Conservation (phyloP, 2,797 vertebrate species). For the Lepilemur septentrionalis region DNA sequence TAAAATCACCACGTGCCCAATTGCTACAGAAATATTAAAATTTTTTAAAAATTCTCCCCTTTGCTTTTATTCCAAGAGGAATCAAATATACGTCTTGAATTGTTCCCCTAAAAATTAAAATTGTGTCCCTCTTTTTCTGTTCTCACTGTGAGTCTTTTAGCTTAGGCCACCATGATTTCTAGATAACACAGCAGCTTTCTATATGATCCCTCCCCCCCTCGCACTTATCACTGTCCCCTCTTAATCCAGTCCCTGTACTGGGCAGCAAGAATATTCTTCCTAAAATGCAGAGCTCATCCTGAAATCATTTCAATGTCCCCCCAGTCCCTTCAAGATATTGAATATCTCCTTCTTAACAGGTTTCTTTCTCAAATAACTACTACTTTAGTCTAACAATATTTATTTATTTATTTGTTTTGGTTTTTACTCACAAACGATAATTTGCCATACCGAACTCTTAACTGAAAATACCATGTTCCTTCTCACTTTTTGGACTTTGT, state of each 20-base stretch:
- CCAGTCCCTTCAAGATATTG: background rate
- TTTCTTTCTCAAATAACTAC: background rate
- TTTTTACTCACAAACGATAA: background rate
- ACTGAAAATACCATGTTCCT: background rate
- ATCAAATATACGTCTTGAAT: background rate
- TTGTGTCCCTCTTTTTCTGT: background rate
- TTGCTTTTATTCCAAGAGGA: background rate
- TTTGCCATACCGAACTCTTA: background rate
- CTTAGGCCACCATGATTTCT: background rate
- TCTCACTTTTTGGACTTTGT: background rate
- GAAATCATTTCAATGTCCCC: background rate
- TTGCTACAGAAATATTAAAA: background rate
- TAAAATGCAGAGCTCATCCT: background rate
- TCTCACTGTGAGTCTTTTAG: background rate
- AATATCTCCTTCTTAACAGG: background rate
- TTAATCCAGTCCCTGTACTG: background rate
- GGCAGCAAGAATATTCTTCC: background rate
- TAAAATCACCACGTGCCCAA: background rate
- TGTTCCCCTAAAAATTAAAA: background rate
- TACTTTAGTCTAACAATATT: background rate
- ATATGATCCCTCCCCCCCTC: background rate
- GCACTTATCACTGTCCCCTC: accelerated
- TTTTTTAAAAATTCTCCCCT: background rate
- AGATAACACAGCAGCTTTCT: background rate
- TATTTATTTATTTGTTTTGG: background rate